A percentile compares a stretch with the other conserved stretches of the same genome.
phyloP scores from a whole-genome alignment of 2,113 vertebrate species.

The Osmerus eperlanus region DNA sequence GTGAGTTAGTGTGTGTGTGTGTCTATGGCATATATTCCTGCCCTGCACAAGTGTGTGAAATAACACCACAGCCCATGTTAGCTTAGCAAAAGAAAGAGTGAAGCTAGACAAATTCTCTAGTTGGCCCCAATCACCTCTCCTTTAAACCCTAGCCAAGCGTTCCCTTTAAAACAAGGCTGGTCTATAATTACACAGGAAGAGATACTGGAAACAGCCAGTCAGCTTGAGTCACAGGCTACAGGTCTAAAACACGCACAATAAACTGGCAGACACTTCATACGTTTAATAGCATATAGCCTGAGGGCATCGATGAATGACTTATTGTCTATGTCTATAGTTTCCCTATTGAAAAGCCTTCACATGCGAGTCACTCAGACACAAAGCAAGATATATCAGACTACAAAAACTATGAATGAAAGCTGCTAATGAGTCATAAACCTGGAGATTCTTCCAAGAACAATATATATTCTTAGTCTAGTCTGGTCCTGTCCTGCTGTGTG shows the following conservation, averaged over 20 bases:
- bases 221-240: conserved; percentile 69
- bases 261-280: conserved; percentile 45
- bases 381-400: conserved; percentile 51
- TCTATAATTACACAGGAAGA: conserved; percentile 76
- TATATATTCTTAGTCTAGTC: too few relatives aligned
- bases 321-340: conserved; percentile 45
- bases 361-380: conserved; percentile 64
- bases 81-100: conserved; percentile 58
- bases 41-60: not conserved
- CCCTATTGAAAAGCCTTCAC: not conserved
- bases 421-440: not conserved
- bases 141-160: conserved; percentile 60
- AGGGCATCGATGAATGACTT: conserved; percentile 41
- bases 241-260: conserved; percentile 41
- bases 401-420: not conserved
- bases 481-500: too few relatives aligned
- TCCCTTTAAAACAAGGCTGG: conserved; percentile 63
- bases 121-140: conserved; percentile 51
- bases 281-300: conserved; percentile 57
- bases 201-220: conserved; percentile 66
- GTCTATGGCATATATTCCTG: too few relatives aligned
- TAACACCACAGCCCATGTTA: not conserved
- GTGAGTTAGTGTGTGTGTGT: too few relatives aligned
- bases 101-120: conserved; percentile 60
- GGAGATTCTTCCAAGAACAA: too few relatives aligned